Evolutionary conservation across 2,797 vertebrate species (phyloP).

Genomic region (Vultur gryphus): DNA sequence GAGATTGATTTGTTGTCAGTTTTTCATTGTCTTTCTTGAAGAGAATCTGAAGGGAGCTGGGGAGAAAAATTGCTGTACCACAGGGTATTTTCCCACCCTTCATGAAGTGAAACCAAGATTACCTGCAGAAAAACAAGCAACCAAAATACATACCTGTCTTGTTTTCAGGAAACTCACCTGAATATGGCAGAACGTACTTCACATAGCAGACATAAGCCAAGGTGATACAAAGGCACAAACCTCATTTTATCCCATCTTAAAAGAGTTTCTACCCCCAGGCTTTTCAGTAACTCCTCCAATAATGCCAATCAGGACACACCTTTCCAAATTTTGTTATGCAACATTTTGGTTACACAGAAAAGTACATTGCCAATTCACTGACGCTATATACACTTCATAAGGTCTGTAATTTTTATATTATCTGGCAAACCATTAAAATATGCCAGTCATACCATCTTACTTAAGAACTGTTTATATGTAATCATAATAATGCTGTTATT

Average conservation of each 20-base stretch:
- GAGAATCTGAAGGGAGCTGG: background rate
- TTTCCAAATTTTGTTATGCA: background rate
- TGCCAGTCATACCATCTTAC: background rate
- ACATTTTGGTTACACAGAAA: background rate
- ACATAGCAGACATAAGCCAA: background rate
- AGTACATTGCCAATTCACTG: background rate
- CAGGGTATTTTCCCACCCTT: background rate
- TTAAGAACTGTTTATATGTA: background rate
- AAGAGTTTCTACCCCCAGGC: background rate
- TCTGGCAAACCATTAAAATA: background rate
- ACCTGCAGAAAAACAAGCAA: background rate
- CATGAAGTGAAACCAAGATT: background rate
- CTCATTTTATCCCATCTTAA: background rate
- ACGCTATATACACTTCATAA: background rate
- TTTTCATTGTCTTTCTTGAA: background rate
- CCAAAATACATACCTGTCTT: background rate
- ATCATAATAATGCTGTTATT: background rate
- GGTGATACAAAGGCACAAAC: background rate
- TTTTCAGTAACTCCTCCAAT: background rate
- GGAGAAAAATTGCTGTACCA: background rate
- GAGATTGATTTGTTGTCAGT: background rate
- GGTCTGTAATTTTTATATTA: background rate
- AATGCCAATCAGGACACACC: background rate
- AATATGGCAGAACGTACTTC: background rate
- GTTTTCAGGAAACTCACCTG: background rate